Evolutionary conservation across 2,113 vertebrate species (phyloP).

Genomic region (Phylloscopus trochiloides): DNA sequence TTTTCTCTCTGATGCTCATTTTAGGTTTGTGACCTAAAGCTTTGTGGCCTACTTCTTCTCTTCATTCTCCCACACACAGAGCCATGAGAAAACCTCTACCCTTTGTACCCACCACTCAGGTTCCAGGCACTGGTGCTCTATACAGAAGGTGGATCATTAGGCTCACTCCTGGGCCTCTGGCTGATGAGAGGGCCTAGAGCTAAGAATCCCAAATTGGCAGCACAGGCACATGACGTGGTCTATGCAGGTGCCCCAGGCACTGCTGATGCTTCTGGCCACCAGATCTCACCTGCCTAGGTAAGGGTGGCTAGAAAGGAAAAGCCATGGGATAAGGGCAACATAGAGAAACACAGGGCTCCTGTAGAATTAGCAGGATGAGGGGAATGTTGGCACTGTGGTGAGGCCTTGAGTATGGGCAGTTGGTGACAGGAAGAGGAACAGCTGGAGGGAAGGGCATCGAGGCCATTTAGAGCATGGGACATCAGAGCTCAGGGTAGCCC

Average conservation of each 20-base stretch:
- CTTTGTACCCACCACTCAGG: neutral
- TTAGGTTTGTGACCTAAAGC: neutral
- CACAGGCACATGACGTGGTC: neutral
- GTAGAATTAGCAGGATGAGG: neutral
- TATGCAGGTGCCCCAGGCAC: accelerated
- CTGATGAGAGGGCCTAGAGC: neutral
- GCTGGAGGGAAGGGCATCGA: neutral
- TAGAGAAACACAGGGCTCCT: neutral
- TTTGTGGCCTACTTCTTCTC: neutral
- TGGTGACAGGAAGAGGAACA: neutral
- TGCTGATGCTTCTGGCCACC: neutral
- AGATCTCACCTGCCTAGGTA: neutral
- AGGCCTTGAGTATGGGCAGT: neutral
- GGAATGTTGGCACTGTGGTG: neutral
- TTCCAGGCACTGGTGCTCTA: neutral
- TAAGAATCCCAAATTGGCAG: neutral
- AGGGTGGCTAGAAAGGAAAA: neutral
- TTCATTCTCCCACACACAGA: neutral
- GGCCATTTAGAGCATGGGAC: neutral
- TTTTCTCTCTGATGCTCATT: neutral
- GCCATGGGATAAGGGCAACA: neutral
- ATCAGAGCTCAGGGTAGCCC: neutral
- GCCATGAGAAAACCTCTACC: neutral
- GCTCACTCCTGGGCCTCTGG: neutral
- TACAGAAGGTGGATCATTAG: no score